A percentile compares a stretch with the other conserved stretches of the same genome.
Conservation (phyloP, 2,888 invertebrate species). For the Gerris lacustris region DNA sequence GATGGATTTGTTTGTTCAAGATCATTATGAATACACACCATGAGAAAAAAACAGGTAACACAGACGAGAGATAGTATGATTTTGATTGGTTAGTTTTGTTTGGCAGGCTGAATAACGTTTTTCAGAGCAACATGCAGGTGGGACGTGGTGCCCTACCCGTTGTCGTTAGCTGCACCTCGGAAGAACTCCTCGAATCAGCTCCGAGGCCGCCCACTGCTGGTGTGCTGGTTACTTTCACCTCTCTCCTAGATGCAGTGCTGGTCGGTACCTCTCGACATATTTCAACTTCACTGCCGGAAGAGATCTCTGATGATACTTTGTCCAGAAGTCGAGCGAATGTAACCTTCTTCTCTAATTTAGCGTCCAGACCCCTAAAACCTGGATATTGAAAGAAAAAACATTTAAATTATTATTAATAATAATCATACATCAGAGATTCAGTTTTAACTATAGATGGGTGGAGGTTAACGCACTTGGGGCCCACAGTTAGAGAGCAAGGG, state of each 20-base stretch:
- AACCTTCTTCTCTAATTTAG: constrained; percentile 61
- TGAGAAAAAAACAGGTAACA: not conserved
- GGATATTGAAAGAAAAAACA: not conserved
- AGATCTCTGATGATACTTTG: constrained; percentile 65
- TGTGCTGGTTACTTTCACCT: constrained; percentile 37
- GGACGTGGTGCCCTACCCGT: constrained; percentile 20
- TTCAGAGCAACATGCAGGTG: constrained; percentile 27
- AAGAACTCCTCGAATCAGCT: constrained; percentile 56
- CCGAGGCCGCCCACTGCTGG: constrained; percentile 65
- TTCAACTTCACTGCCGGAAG: constrained; percentile 58
- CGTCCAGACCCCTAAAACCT: not conserved
- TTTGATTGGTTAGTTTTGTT: too few relatives aligned
- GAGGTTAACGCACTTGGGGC: too few relatives aligned
- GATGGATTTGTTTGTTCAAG: too few relatives aligned
- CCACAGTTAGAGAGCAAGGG: too few relatives aligned
- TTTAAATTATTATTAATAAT: not conserved
- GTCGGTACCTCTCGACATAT: constrained; percentile 31
- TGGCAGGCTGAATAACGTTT: not conserved
- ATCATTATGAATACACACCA: constrained; percentile 4
- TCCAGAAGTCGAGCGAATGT: constrained; percentile 61
- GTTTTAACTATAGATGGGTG: too few relatives aligned
- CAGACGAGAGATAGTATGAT: too few relatives aligned
- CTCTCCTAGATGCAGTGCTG: constrained; percentile 39
- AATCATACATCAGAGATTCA: too few relatives aligned
- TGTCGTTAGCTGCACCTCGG: constrained; percentile 29